Evolutionary conservation across 2,113 vertebrate species (phyloP).

Genomic region (Panthera uncia): DNA sequence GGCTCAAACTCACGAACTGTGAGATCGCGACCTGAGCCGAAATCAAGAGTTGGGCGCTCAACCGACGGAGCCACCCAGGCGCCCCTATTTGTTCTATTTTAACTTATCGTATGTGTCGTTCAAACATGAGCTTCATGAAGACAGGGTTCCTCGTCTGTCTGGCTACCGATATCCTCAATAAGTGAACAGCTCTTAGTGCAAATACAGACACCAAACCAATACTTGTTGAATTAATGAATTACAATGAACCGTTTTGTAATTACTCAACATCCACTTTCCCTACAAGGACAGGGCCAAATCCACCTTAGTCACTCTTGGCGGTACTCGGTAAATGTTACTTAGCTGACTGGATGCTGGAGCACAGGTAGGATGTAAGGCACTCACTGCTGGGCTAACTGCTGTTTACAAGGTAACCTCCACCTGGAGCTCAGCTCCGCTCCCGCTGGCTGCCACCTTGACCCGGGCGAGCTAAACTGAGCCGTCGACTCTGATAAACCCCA

Average conservation of each 20-base stretch:
- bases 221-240: background rate
- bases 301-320: background rate
- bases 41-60: too few relatives aligned
- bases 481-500: background rate
- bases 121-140: background rate
- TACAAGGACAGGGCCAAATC: background rate
- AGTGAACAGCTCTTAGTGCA: background rate
- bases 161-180: background rate
- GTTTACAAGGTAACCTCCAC: background rate
- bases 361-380: background rate
- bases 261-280: background rate
- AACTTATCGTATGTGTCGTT: background rate
- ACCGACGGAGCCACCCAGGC: too few relatives aligned
- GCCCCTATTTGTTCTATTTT: background rate
- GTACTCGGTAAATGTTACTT: background rate
- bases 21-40: too few relatives aligned
- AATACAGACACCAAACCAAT: background rate
- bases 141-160: background rate
- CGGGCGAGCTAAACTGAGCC: background rate
- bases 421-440: background rate
- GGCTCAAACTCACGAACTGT: too few relatives aligned
- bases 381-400: background rate
- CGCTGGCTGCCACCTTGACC: background rate
- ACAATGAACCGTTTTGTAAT: background rate
- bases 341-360: background rate